Conservation (phyloP, 1,140 invertebrate species). For the Drosophila yakuba region DNA sequence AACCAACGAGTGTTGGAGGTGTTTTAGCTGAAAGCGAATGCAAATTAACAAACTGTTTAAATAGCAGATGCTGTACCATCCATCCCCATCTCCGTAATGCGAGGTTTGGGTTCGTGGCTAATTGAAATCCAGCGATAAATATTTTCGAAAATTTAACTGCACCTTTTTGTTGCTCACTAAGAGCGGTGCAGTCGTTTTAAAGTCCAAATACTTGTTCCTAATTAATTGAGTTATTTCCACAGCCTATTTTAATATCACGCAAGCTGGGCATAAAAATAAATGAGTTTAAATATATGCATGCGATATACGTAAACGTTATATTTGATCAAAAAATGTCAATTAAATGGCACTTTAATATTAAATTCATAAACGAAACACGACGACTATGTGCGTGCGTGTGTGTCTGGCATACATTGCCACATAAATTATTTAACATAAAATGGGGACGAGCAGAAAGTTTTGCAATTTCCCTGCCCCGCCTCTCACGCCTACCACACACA, state of each 20-base stretch:
- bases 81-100: too few species aligned
- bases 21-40: slow-evolving; percentile 70
- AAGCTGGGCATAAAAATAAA: slow-evolving; percentile 50
- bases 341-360: slow-evolving; percentile 82
- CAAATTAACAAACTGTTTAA: slow-evolving; percentile 77
- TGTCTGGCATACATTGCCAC: slow-evolving; percentile 45
- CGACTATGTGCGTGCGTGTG: neutral
- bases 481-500: slow-evolving; percentile 3
- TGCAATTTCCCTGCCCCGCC: slow-evolving; percentile 69
- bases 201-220: slow-evolving; percentile 61
- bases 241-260: slow-evolving; percentile 44
- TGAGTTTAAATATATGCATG: slow-evolving; percentile 47
- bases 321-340: slow-evolving; percentile 61
- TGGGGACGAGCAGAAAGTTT: slow-evolving; percentile 66
- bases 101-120: slow-evolving; percentile 13
- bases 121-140: slow-evolving; percentile 54
- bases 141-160: slow-evolving; percentile 31
- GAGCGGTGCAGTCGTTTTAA: slow-evolving; percentile 49
- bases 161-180: slow-evolving; percentile 16
- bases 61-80: slow-evolving; percentile 47
- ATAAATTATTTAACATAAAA: slow-evolving; percentile 79
- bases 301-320: slow-evolving; percentile 37
- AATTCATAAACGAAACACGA: slow-evolving; percentile 72
- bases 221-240: slow-evolving; percentile 70
- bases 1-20: slow-evolving; percentile 40